These are phyloP conservation scores for Sinosuthora webbiana DNA, from an alignment of 2,113 vertebrate genomes.

Conservation along the genomic window DNA sequence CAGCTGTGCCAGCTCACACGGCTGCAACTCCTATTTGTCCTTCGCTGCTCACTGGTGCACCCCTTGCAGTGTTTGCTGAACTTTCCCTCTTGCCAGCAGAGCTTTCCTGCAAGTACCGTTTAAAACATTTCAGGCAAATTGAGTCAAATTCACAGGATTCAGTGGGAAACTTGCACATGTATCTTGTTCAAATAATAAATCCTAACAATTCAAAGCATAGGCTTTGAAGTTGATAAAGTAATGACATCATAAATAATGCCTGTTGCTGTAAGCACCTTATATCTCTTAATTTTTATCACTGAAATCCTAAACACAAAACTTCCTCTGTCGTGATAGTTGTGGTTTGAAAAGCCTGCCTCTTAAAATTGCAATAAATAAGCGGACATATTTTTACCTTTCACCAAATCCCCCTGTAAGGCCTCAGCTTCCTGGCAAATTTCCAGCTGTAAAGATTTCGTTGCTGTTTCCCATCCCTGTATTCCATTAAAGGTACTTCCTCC, in stretches of 20 bases:
- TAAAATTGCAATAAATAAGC: background rate
- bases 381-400: background rate
- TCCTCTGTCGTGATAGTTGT: background rate
- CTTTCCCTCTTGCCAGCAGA: background rate
- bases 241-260: background rate
- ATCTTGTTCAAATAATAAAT: background rate
- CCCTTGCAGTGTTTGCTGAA: background rate
- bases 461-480: background rate
- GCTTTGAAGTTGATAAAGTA: background rate
- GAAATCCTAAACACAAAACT: background rate
- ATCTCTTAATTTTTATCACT: background rate
- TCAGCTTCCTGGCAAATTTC: background rate
- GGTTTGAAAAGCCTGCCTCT: background rate
- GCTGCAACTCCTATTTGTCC: accelerated
- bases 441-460: background rate
- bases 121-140: background rate
- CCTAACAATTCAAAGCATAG: background rate
- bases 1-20: background rate
- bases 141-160: background rate
- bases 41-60: background rate
- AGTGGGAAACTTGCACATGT: background rate
- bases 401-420: background rate
- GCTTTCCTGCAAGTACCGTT: background rate
- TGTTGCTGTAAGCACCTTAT: background rate
- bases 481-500: background rate